A percentile compares a stretch with the other conserved stretches of the same genome.
These are phyloP conservation scores for Cyprinodon brontotheroides DNA, from an alignment of 2,113 vertebrate species.

Conservation along the genomic window DNA sequence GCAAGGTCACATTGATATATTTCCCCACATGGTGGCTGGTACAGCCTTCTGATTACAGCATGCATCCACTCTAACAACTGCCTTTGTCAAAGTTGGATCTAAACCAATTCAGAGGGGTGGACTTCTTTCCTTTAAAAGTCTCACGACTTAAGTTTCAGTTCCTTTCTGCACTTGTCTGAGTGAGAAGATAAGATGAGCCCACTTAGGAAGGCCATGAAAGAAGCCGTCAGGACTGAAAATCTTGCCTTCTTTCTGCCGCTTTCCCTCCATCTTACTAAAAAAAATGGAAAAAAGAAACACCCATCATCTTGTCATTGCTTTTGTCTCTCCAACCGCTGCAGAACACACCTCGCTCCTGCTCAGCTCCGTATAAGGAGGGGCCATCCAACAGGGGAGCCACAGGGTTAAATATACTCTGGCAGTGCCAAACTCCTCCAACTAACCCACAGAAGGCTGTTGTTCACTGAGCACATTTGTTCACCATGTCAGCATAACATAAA, in stretches of 20 bases:
- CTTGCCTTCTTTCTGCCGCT: constrained; percentile 36
- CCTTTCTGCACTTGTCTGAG: background rate
- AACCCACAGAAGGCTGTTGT: constrained; percentile 18
- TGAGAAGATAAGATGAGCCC: background rate
- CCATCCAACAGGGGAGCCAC: constrained; percentile 59
- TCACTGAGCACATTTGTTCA: constrained; percentile 36
- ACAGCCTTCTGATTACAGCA: constrained; percentile 34
- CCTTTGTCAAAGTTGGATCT: background rate
- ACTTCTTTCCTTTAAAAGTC: background rate
- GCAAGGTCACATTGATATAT: constrained; percentile 65
- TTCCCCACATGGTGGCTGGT: constrained; percentile 35
- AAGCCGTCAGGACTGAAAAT: constrained; percentile 3
- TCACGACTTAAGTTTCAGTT: background rate
- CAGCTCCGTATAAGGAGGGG: constrained; percentile 70
- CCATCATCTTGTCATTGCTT: constrained; percentile 61
- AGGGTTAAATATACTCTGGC: constrained; percentile 75
- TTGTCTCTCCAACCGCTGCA: constrained; percentile 37
- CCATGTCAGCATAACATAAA: constrained; percentile 55
- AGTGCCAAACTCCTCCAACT: constrained; percentile 52
- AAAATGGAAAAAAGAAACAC: constrained; percentile 23
- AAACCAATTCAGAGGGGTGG: background rate
- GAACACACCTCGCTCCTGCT: constrained; percentile 31
- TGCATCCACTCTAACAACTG: background rate
- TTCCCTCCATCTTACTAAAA: constrained; percentile 36
- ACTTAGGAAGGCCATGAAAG: background rate